These are phyloP conservation scores for Macropodus opercularis DNA, from an alignment of 2,797 vertebrate species.

Conservation along the genomic window DNA sequence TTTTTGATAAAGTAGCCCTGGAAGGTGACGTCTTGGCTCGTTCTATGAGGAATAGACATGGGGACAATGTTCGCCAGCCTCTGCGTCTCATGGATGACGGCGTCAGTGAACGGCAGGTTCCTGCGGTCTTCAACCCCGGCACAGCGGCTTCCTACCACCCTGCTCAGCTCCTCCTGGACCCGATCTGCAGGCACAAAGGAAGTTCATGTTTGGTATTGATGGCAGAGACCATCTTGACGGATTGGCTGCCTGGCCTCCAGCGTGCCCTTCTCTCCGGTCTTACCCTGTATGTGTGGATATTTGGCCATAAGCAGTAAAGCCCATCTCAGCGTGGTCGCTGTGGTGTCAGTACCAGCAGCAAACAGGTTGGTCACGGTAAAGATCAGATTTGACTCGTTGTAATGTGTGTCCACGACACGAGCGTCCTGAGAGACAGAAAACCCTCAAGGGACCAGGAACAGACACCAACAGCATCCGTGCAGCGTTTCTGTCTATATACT, in stretches of 20 bases:
- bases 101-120: slow-evolving; percentile 66
- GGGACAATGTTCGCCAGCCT: slow-evolving; percentile 61
- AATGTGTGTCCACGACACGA: slow-evolving; percentile 33
- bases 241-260: no score
- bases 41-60: slow-evolving; percentile 56
- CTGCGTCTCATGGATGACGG: slow-evolving; percentile 76
- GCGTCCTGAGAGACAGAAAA: slow-evolving; percentile 42
- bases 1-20: slow-evolving; percentile 72
- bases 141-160: slow-evolving; percentile 53
- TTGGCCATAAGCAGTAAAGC: slow-evolving; percentile 76
- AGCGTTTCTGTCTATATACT: not conserved
- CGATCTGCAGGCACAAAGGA: slow-evolving; percentile 40
- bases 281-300: slow-evolving; percentile 77
- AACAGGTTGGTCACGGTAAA: slow-evolving; percentile 66
- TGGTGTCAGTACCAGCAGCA: slow-evolving; percentile 76
- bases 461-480: not conserved
- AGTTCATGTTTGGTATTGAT: not conserved
- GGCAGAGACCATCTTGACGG: no score
- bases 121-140: slow-evolving; percentile 59
- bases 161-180: slow-evolving; percentile 71
- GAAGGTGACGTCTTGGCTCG: slow-evolving; percentile 67
- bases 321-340: slow-evolving; percentile 72
- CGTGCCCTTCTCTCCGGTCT: no score
- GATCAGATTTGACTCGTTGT: slow-evolving; percentile 61
- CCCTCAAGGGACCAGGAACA: not conserved